Evolutionary conservation across 1,140 invertebrate genomes (phyloP).

Genomic region (Physella acuta): DNA sequence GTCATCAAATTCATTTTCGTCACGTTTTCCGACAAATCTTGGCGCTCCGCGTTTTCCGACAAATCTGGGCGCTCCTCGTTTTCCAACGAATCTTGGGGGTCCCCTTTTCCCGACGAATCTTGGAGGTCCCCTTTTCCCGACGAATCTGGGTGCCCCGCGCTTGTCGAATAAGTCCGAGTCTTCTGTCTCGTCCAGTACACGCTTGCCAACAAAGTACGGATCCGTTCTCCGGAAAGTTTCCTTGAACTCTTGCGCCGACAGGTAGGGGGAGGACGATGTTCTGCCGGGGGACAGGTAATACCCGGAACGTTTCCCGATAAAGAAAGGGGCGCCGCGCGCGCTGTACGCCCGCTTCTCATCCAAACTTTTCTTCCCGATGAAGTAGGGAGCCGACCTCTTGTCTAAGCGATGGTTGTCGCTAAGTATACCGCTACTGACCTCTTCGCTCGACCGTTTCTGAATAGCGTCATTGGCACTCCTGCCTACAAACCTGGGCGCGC

Average conservation of each 20-base stretch:
- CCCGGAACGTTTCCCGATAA: background rate
- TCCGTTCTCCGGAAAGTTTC: conserved; percentile 10
- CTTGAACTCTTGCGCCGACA: conserved; percentile 12
- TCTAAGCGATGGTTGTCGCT: background rate
- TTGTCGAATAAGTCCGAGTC: background rate
- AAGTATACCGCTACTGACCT: background rate
- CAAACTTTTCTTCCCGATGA: no score
- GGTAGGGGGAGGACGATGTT: background rate
- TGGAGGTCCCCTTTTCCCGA: background rate
- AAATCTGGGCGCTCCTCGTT: background rate
- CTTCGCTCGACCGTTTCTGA: background rate
- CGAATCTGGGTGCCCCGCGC: conserved; percentile 8
- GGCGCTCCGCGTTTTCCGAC: background rate
- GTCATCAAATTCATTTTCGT: background rate
- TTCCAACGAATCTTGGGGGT: background rate
- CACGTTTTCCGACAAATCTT: background rate
- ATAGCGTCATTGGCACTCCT: no score
- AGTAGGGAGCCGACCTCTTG: background rate
- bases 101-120: background rate
- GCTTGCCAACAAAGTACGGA: conserved; percentile 8
- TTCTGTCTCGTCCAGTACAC: background rate
- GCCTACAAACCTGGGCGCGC: background rate
- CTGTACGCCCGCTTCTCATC: background rate
- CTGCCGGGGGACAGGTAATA: background rate
- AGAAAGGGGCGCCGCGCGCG: background rate